These are phyloP conservation scores for Mythimna lalbum DNA, from an alignment of 2,888 invertebrate genomes.

Conservation along the genomic window DNA sequence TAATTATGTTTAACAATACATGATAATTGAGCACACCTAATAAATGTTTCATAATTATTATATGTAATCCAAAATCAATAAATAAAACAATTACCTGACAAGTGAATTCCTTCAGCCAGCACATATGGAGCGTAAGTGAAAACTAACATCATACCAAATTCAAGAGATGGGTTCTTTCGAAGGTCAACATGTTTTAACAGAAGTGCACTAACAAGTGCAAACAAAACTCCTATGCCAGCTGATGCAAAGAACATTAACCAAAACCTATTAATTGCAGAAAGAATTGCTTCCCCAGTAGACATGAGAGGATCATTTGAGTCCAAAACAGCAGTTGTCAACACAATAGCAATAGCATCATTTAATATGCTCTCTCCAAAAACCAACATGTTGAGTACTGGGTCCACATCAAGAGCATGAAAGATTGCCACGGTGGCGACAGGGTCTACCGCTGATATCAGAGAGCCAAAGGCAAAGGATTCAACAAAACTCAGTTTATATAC, in stretches of 20 bases:
- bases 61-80: background rate
- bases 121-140: slow-evolving; percentile 99
- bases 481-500: slow-evolving; percentile 98
- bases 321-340: slow-evolving; percentile 97
- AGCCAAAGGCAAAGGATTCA: slow-evolving; percentile 99
- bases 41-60: background rate
- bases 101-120: slow-evolving; percentile 98
- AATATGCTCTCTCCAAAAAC: slow-evolving; percentile 98
- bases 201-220: slow-evolving; percentile 98
- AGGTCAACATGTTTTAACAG: slow-evolving; percentile 98
- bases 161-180: slow-evolving; percentile 98
- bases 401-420: slow-evolving; percentile 99
- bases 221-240: slow-evolving; percentile 98
- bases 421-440: slow-evolving; percentile 99
- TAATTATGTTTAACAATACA: background rate
- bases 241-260: slow-evolving; percentile 99
- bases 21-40: background rate
- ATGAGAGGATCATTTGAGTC: slow-evolving; percentile 91
- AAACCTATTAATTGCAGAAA: slow-evolving; percentile 97
- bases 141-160: slow-evolving; percentile 99
- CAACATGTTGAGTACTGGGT: slow-evolving; percentile 99
- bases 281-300: slow-evolving; percentile 95
- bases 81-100: slow-evolving; percentile 92
- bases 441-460: slow-evolving; percentile 99
- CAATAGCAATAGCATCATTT: slow-evolving; percentile 99